phyloP scores from a whole-genome alignment of 35 echinoderm and acorn worm species.

The Apostichopus parvimensis region DNA sequence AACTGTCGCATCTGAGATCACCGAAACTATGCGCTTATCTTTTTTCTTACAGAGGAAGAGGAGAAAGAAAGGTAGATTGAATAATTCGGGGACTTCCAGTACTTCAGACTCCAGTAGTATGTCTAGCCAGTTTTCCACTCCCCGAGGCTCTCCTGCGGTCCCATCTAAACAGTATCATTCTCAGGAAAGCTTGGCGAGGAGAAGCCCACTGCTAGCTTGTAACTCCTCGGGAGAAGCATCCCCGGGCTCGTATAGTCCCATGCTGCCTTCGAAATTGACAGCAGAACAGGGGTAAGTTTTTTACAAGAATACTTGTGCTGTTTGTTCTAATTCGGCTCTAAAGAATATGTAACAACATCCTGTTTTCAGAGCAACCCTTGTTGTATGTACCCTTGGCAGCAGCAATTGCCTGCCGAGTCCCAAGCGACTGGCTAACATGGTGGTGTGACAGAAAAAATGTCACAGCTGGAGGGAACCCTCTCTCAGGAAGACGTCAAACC shows the following conservation, averaged over 20 bases:
- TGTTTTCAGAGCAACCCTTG: too few relatives aligned
- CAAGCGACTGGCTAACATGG: too few relatives aligned
- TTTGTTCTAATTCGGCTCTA: too few relatives aligned
- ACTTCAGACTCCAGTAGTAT: conserved; percentile 87
- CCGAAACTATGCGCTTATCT: too few relatives aligned
- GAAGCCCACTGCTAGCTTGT: neutral
- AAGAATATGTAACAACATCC: too few relatives aligned
- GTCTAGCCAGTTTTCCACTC: conserved; percentile 87
- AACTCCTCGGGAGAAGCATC: conserved; percentile 15
- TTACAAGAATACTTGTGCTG: neutral
- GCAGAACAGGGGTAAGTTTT: neutral
- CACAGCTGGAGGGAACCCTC: too few relatives aligned
- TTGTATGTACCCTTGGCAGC: too few relatives aligned
- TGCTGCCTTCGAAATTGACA: conserved; percentile 6
- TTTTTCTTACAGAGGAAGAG: conserved; percentile 52
- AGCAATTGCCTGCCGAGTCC: too few relatives aligned
- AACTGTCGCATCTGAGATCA: too few relatives aligned
- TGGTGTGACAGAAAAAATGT: too few relatives aligned
- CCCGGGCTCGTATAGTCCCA: conserved; percentile 36
- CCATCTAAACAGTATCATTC: conserved; percentile 62
- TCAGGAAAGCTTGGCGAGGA: conserved; percentile 44
- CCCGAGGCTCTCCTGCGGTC: conserved; percentile 66
- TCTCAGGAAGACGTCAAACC: too few relatives aligned
- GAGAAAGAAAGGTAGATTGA: conserved; percentile 7
- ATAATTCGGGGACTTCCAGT: conserved; percentile 54